Evolutionary conservation across 2,113 vertebrate species (phyloP).

Genomic region (Paralichthys olivaceus): DNA sequence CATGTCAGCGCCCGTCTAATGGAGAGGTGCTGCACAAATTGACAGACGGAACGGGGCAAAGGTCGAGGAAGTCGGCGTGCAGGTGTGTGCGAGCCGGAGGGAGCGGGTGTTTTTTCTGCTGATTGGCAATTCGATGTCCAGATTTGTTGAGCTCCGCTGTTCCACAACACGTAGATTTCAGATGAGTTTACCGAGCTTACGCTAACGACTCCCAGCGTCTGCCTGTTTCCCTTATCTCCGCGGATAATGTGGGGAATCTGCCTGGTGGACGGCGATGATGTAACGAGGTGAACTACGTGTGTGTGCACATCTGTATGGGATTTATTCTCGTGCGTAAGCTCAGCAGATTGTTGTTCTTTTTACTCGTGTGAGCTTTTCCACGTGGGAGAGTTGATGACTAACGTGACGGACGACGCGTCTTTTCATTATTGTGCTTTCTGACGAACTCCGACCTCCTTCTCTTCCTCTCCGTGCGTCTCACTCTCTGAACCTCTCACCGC

Average conservation of each 20-base stretch:
- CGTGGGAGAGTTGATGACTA: neutral
- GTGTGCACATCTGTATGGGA: slow-evolving; percentile 33
- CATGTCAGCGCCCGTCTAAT: slow-evolving; percentile 60
- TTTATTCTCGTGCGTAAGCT: neutral
- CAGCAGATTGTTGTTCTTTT: neutral
- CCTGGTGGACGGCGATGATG: slow-evolving; percentile 31
- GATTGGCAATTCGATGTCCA: slow-evolving; percentile 59
- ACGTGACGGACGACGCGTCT: slow-evolving; percentile 21
- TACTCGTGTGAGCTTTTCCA: too few species aligned
- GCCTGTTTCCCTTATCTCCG: slow-evolving; percentile 7
- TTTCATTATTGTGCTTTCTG: slow-evolving; percentile 9
- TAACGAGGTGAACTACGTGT: slow-evolving; percentile 31
- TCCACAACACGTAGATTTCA: slow-evolving; percentile 3
- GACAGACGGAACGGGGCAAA: slow-evolving; percentile 39
- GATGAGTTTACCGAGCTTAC: slow-evolving; percentile 6
- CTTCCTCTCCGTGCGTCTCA: neutral
- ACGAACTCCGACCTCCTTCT: neutral
- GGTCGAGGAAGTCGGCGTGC: slow-evolving; percentile 27
- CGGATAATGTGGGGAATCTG: slow-evolving; percentile 18
- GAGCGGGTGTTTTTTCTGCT: slow-evolving; percentile 24
- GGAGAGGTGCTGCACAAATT: slow-evolving; percentile 55
- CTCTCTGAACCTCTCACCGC: slow-evolving; percentile 14
- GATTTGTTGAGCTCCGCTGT: slow-evolving; percentile 49
- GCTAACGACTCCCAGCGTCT: slow-evolving; percentile 34
- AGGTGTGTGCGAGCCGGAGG: slow-evolving; percentile 31